Evolutionary conservation across 2,888 invertebrate genomes (phyloP).

Genomic region (Mesochorus sp.): DNA sequence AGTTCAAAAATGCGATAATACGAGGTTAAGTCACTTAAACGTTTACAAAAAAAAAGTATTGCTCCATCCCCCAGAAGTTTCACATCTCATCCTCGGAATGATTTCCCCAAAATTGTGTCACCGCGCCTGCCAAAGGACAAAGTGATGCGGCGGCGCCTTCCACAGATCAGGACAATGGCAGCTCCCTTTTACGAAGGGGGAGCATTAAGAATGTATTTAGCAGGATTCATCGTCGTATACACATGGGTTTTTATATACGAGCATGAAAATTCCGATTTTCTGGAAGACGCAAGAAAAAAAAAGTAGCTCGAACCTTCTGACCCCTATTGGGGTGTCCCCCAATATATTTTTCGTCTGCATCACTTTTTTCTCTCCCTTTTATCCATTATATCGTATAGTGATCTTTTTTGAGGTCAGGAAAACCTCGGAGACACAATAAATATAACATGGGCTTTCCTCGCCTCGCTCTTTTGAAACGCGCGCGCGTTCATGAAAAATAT

Average conservation of each 20-base stretch:
- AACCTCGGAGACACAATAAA: conserved; percentile 51
- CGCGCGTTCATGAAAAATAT: conserved; percentile 35
- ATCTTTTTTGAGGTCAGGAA: conserved; percentile 44
- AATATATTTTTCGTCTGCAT: conserved; percentile 12
- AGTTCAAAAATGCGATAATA: too few species aligned
- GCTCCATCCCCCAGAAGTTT: too few species aligned
- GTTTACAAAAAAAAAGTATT: too few species aligned
- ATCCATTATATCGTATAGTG: conserved; percentile 11
- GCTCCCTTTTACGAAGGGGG: conserved; percentile 51
- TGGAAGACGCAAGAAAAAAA: conserved; percentile 39
- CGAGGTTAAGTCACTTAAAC: too few species aligned
- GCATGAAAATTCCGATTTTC: conserved; percentile 71
- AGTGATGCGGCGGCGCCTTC: too few species aligned
- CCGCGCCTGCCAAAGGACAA: too few species aligned
- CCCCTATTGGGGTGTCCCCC: conserved; percentile 21
- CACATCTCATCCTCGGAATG: too few species aligned
- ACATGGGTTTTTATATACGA: conserved; percentile 47
- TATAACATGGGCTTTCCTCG: conserved; percentile 47
- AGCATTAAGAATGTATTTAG: conserved; percentile 77
- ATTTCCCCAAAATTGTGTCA: too few species aligned
- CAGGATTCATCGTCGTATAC: conserved; percentile 56
- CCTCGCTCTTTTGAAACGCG: too few species aligned
- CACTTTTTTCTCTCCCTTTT: conserved; percentile 14
- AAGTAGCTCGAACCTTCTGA: background rate
- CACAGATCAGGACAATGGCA: too few species aligned